Evolutionary conservation across 1,140 invertebrate genomes (phyloP), one percentile per base, ranked within the genome.

Genomic region (Nasonia giraulti): DNA sequence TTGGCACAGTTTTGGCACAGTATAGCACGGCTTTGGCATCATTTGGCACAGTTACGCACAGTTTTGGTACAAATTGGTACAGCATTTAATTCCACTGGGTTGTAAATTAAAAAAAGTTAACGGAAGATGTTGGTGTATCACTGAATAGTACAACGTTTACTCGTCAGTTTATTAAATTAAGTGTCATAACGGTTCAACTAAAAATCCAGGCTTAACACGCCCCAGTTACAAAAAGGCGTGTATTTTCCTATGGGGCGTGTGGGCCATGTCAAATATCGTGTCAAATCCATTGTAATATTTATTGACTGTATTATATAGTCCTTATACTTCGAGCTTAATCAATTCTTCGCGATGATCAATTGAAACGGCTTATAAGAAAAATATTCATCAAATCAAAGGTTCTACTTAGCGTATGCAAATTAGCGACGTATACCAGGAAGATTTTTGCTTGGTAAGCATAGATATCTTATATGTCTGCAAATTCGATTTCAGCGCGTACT

Each of bases 211-310:
- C 23, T 76, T 37, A 47, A 76, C 40, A 76, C 74, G 74, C 74
- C 75, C 14, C 37, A 31, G 20, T 77, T 55, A 23, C 33, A 23
- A 37, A 27, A 37, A n/a, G 44, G 75, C 47, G 47, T 55, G 23
- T 50, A 27, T 31, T 77, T 10, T 55, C n/a, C 27, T 27, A 27
- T 17, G 12, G 31, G 77, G 27, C 50, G 77, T 79, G 77, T 68
- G 31, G 6, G n/a, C 5, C 47, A n/a, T 37, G 55, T 79, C 77
- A 79, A 79, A 62, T 55, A 78, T 62, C 31, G 3, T 37, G 55
- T 79, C 77, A 79, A 74, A 68, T n/a, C 55, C 17, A 62, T 79
- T 79, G 55, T 79, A 23, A 37, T 27, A 27, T 40, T 79, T 27
- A 31, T 79, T 66, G 55, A 79, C 23, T 79, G 33, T 17, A 79